Evolutionary conservation across 2,113 vertebrate genomes (phyloP).

Genomic region (Laticauda colubrina): DNA sequence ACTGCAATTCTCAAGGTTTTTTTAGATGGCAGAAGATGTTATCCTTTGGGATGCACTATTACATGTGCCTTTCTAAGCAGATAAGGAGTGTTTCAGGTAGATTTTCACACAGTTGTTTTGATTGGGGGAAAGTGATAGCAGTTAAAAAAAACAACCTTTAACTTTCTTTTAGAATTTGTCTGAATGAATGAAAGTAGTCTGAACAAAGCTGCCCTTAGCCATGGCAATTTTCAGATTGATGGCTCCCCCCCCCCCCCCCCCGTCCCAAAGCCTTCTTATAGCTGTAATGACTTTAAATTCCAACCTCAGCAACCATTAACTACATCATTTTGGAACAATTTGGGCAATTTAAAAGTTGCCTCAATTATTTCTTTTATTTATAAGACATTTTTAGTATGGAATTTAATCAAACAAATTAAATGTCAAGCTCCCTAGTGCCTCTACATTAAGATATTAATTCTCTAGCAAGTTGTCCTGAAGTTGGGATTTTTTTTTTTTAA

Average conservation of each 20-base stretch:
- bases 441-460: slow-evolving; percentile 65
- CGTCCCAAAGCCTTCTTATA: not conserved
- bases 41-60: not conserved
- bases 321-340: slow-evolving; percentile 62
- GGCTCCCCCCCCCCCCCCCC: not conserved
- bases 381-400: slow-evolving; percentile 65
- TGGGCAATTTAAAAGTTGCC: slow-evolving; percentile 61
- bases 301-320: slow-evolving; percentile 60
- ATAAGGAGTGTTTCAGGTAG: not conserved
- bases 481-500: slow-evolving; percentile 42
- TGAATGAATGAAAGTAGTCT: slow-evolving; percentile 51
- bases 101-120: not conserved
- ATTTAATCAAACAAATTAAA: slow-evolving; percentile 71
- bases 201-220: slow-evolving; percentile 48
- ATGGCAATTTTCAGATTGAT: slow-evolving; percentile 37
- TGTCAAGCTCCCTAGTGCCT: slow-evolving; percentile 59
- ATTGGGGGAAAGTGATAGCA: slow-evolving; percentile 20
- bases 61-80: not conserved
- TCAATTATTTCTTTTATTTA: slow-evolving; percentile 65
- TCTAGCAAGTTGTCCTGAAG: slow-evolving; percentile 53
- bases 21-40: not conserved
- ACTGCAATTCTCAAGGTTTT: not conserved
- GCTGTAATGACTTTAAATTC: slow-evolving; percentile 62
- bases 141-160: slow-evolving; percentile 14
- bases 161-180: slow-evolving; percentile 33